Base-by-base conservation (phyloP, 2,888 invertebrate species). In the Leptinotarsa rubiginosa region DNA sequence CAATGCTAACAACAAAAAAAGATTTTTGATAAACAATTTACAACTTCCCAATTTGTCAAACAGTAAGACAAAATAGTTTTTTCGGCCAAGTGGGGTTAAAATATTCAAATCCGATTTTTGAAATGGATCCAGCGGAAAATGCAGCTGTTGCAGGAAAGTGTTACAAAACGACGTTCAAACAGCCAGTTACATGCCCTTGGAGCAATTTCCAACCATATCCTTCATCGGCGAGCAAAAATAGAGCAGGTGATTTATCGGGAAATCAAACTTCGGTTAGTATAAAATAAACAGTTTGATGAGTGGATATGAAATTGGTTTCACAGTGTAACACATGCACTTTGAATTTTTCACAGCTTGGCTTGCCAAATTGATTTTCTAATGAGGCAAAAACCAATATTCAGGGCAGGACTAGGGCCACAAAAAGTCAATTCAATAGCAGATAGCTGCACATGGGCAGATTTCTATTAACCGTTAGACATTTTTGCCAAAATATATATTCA, bases 131-230 rank as follows among this genome's bases (percentile, higher is more conserved):
- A 62, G 74, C 70, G 50, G 77, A 76, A 77, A 75, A 65, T 72
- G 70, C 73, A 22, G 49, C 71, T 49, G 64, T 69, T 52, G 47
- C 67, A 3, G 75, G 77, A 71, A 80, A 77, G 65, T 56, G 65
- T 47, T 67, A 68, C 64, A 76, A 75, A 70, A 71, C 81, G 47
- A 81, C 80, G 69, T 75, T 74, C 72, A 81, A 80, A 69, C 83
- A 82, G 75, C 83, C 83, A 59, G 81, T 84, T 76, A 67, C 79
- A 66, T 85, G 84, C 73, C 84, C 84, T 65, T 85, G 84, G 84
- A 80, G 81, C 67, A 80, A 82, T 31, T 74, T 80, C 47, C 84
- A 83, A 68, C 84, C 84, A 66, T 84, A 83, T 82, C 82, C 81
- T 47, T 82, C 81, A 72, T 72, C 83, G 68, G 76, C 74, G 70